Evolutionary conservation across 2,888 invertebrate species (phyloP).

Genomic region (Aphodius granarius): DNA sequence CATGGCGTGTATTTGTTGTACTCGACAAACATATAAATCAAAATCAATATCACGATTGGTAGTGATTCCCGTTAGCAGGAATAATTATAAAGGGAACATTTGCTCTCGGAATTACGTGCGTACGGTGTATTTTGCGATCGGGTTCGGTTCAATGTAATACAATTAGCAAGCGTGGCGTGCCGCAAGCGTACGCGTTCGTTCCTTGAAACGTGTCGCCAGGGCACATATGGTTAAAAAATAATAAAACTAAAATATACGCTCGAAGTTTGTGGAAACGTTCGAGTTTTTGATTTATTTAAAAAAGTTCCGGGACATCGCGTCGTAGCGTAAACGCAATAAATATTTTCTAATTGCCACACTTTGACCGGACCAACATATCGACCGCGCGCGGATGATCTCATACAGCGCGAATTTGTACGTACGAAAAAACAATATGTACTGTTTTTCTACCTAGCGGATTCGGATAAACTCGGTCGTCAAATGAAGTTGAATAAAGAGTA

Average conservation of each 20-base stretch:
- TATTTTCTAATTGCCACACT: not conserved
- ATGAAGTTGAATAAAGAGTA: too few relatives aligned
- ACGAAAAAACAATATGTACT: too few relatives aligned
- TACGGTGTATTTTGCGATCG: not conserved
- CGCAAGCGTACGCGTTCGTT: not conserved
- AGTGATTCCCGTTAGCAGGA: not conserved
- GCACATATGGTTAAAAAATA: not conserved
- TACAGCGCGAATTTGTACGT: too few relatives aligned
- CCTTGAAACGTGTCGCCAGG: not conserved
- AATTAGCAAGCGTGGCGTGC: not conserved
- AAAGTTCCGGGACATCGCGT: not conserved
- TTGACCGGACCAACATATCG: not conserved
- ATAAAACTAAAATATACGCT: not conserved
- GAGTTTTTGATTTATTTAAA: not conserved
- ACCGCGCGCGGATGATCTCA: not conserved
- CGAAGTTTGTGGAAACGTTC: not conserved
- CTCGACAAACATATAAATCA: not conserved
- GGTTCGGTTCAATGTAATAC: not conserved
- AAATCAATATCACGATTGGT: constrained; percentile 5
- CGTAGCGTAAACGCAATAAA: not conserved
- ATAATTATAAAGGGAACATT: constrained; percentile 14
- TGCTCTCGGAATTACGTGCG: constrained; percentile 15
- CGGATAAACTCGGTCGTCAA: too few relatives aligned
- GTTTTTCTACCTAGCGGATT: too few relatives aligned
- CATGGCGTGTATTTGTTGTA: not conserved